Evolutionary conservation across 92 coral and sea anemone species (phyloP).

Genomic region (Chrysogorgia sp.): DNA sequence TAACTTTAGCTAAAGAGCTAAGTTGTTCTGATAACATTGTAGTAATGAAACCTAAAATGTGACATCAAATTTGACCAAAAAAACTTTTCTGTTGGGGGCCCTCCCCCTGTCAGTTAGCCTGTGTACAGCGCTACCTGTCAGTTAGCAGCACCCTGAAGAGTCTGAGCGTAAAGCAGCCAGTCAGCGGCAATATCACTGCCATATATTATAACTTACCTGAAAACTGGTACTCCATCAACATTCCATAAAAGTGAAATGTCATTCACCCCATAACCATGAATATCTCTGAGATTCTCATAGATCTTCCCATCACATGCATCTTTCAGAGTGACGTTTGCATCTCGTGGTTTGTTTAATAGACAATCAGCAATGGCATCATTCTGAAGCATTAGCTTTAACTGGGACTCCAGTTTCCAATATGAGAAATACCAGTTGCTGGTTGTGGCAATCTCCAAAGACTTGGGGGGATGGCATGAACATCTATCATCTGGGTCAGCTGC

Average conservation of each 20-base stretch:
- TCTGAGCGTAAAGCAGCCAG: too few species aligned
- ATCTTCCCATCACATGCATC: not conserved
- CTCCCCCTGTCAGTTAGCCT: too few species aligned
- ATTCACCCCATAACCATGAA: not conserved
- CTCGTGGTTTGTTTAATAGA: not conserved
- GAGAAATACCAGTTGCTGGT: not conserved
- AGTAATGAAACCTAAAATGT: too few species aligned
- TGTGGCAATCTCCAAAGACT: not conserved
- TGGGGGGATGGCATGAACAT: not conserved
- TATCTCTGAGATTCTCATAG: not conserved
- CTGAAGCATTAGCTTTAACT: not conserved
- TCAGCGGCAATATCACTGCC: too few species aligned
- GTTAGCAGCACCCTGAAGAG: too few species aligned
- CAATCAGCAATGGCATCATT: not conserved
- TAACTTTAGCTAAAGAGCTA: too few species aligned
- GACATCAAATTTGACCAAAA: too few species aligned
- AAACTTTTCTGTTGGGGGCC: too few species aligned
- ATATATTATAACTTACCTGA: conserved; percentile 1
- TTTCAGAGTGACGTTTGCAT: not conserved
- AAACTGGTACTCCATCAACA: conserved; percentile 1
- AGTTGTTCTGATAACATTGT: too few species aligned
- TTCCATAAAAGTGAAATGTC: conserved; percentile 2
- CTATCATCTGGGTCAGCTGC: not conserved
- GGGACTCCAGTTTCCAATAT: not conserved
- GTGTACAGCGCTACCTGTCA: too few species aligned